Percentiles rank a stretch among this genome's conserved stretches.
These are phyloP conservation scores for Aricia artaxerxes DNA, from an alignment of 2,888 invertebrate species.

Conservation along the genomic window DNA sequence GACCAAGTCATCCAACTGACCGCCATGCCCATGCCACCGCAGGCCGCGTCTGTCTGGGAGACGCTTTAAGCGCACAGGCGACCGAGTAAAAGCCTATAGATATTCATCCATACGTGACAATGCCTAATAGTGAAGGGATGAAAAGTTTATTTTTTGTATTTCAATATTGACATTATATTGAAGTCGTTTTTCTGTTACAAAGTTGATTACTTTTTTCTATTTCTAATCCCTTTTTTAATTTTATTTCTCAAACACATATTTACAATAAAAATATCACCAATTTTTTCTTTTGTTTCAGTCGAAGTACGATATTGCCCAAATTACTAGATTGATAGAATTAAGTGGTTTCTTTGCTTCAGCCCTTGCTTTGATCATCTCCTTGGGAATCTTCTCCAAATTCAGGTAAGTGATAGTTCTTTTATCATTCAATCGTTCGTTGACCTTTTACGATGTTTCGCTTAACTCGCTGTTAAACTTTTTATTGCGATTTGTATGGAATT, in stretches of 20 bases:
- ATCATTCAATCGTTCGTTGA: neutral
- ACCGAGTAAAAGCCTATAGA: too few species aligned
- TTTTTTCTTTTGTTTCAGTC: constrained; percentile 64
- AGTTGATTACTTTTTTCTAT: neutral
- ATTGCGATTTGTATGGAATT: too few species aligned
- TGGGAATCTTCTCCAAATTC: constrained; percentile 90
- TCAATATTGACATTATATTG: too few species aligned
- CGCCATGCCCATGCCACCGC: too few species aligned
- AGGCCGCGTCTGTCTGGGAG: too few species aligned
- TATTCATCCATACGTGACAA: too few species aligned
- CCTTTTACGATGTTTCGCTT: neutral
- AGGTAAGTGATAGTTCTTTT: constrained; percentile 79
- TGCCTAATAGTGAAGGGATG: too few species aligned
- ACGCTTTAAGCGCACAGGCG: too few species aligned
- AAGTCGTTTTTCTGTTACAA: too few species aligned
- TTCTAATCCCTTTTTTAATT: neutral
- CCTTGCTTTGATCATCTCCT: constrained; percentile 85
- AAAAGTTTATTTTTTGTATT: too few species aligned
- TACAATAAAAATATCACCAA: neutral
- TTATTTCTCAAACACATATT: neutral
- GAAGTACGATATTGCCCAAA: constrained; percentile 84
- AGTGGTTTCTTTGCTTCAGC: constrained; percentile 90
- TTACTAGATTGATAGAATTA: constrained; percentile 88
- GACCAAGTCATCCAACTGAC: too few species aligned
- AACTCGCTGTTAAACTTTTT: too few species aligned